phyloP scores from a whole-genome alignment of 2,113 vertebrate genomes.

The Benthochromis sp. region DNA sequence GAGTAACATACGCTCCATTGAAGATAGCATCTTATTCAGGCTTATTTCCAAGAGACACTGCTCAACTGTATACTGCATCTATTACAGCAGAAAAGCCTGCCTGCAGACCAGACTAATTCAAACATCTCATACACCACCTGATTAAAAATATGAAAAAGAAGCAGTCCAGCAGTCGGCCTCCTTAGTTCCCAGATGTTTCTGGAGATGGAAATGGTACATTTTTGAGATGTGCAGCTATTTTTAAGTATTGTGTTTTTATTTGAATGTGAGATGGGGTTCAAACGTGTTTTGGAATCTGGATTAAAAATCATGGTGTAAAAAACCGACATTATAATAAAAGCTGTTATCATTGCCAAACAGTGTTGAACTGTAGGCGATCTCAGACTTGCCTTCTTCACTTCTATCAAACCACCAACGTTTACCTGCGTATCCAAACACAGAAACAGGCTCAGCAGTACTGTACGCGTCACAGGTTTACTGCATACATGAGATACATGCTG shows the following conservation, averaged over 20 bases:
- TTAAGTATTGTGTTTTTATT: background rate
- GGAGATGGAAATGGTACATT: background rate
- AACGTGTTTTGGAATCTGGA: background rate
- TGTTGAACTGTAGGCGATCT: background rate
- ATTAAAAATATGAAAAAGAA: background rate
- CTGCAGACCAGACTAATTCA: background rate
- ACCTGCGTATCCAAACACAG: background rate
- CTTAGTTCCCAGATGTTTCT: background rate
- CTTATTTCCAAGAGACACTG: background rate
- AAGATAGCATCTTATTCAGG: background rate
- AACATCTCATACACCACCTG: background rate
- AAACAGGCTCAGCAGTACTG: background rate
- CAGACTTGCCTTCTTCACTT: background rate
- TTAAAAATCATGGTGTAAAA: background rate
- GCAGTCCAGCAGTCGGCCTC: background rate
- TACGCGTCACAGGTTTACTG: background rate
- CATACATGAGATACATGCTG: background rate
- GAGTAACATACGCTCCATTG: accelerated
- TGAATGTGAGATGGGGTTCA: background rate
- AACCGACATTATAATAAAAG: background rate
- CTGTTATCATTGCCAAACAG: background rate
- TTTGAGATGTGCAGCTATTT: background rate
- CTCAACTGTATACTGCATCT: background rate
- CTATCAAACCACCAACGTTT: background rate
- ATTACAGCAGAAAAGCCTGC: background rate